Evolutionary conservation across 2,888 invertebrate genomes (phyloP).

Genomic region (Zelleria hepariella): DNA sequence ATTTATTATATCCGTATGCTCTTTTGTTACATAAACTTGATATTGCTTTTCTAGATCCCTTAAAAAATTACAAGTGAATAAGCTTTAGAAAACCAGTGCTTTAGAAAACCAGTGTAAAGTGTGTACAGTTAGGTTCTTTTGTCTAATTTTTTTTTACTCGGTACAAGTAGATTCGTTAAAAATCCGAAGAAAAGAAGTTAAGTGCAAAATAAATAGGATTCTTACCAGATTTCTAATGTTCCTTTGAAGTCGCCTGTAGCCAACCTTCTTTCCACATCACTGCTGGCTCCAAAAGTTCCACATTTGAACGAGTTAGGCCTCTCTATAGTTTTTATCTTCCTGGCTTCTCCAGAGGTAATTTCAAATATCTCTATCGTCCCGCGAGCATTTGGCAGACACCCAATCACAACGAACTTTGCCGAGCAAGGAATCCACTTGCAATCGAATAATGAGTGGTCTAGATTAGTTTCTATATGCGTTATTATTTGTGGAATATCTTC

Average conservation of each 20-base stretch:
- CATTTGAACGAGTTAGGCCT: constrained; percentile 92
- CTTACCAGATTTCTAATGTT: constrained; percentile 85
- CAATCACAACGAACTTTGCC: constrained; percentile 91
- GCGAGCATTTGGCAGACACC: constrained; percentile 86
- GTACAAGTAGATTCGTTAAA: too few species aligned
- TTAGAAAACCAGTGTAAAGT: not conserved
- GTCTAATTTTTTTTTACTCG: too few species aligned
- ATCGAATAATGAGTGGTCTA: constrained; percentile 91
- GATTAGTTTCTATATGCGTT: constrained; percentile 84
- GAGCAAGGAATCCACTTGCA: constrained; percentile 97
- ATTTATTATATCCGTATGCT: constrained; percentile 90
- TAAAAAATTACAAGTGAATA: not conserved
- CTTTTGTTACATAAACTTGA: constrained; percentile 83
- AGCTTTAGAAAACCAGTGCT: too few species aligned
- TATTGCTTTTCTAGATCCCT: constrained; percentile 86
- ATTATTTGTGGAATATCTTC: constrained; percentile 90
- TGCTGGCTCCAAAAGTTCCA: constrained; percentile 92
- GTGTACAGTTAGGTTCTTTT: not conserved
- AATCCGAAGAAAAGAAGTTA: too few species aligned
- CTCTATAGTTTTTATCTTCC: constrained; percentile 80
- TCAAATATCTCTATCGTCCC: constrained; percentile 89
- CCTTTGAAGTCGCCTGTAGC: constrained; percentile 95
- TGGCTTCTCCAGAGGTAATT: constrained; percentile 78
- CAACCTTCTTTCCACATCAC: constrained; percentile 82
- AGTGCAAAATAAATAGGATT: not conserved